Evolutionary conservation across 2,113 vertebrate genomes (phyloP).

Genomic region (Pyrgilauda ruficollis): DNA sequence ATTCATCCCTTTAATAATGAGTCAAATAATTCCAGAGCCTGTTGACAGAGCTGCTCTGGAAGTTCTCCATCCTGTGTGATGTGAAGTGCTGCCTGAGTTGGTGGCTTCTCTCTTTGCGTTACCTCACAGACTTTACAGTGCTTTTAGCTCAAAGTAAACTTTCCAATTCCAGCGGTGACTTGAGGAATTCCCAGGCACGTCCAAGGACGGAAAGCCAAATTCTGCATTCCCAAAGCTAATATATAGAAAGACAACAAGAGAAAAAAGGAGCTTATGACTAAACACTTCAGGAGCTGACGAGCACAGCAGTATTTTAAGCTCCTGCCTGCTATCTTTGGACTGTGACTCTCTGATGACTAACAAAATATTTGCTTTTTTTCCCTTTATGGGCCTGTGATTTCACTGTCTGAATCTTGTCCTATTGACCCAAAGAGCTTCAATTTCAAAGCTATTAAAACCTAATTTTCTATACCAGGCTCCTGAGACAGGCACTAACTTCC

Average conservation of each 20-base stretch:
- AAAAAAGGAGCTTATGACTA: constrained; percentile 37
- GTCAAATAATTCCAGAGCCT: not conserved
- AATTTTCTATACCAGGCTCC: constrained; percentile 68
- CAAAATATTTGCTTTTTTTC: constrained; percentile 64
- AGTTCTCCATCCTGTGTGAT: not conserved
- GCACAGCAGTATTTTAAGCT: constrained; percentile 6
- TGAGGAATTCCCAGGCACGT: constrained; percentile 12
- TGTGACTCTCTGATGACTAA: constrained; percentile 44
- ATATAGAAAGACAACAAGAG: not conserved
- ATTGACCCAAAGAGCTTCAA: constrained; percentile 73
- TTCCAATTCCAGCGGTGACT: not conserved
- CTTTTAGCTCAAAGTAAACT: not conserved
- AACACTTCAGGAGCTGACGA: not conserved
- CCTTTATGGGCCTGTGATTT: constrained; percentile 68
- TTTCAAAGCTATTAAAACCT: constrained; percentile 75
- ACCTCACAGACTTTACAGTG: rapidly evolving
- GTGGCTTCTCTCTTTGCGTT: not conserved
- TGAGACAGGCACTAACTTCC: constrained; percentile 70
- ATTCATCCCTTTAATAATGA: constrained; percentile 1
- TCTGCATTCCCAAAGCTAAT: not conserved
- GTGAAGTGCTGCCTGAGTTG: not conserved
- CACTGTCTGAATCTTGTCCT: constrained; percentile 58
- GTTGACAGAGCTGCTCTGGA: not conserved
- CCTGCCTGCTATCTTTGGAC: not conserved
- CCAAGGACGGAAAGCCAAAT: not conserved